Conservation (phyloP, 2,113 vertebrate species). For the Enhydra lutris region DNA sequence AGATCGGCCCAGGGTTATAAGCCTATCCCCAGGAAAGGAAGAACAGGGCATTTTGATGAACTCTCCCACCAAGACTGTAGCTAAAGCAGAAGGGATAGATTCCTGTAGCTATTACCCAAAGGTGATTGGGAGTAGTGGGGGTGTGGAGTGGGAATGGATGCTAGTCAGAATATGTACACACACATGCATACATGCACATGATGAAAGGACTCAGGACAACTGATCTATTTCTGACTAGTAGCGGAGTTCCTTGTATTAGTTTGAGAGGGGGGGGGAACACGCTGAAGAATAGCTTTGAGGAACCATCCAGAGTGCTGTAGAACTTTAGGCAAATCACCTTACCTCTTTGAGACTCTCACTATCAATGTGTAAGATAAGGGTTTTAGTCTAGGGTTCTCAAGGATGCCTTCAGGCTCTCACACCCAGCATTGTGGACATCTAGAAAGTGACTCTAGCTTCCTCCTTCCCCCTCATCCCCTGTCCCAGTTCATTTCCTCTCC, state of each 20-base stretch:
- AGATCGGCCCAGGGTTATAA: background rate
- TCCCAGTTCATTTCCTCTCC: background rate
- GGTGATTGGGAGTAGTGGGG: accelerated
- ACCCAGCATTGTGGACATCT: background rate
- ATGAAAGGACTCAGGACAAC: background rate
- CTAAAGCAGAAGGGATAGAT: background rate
- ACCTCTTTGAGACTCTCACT: background rate
- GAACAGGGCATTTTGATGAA: background rate
- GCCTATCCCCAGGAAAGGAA: background rate
- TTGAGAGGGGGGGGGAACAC: background rate
- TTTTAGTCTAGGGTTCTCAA: background rate
- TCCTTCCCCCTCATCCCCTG: background rate
- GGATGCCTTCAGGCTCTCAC: background rate
- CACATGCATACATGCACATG: background rate
- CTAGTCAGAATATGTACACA: background rate
- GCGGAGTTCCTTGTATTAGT: background rate
- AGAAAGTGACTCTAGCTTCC: background rate
- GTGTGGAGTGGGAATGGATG: background rate
- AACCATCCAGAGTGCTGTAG: background rate
- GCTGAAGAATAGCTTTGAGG: background rate
- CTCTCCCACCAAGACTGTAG: background rate
- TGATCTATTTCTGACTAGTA: background rate
- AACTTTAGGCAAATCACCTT: background rate
- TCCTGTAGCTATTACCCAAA: background rate
- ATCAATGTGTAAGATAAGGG: background rate